phyloP scores from a whole-genome alignment of 2,888 invertebrate genomes.

The Tetramorium bicarinatum region DNA sequence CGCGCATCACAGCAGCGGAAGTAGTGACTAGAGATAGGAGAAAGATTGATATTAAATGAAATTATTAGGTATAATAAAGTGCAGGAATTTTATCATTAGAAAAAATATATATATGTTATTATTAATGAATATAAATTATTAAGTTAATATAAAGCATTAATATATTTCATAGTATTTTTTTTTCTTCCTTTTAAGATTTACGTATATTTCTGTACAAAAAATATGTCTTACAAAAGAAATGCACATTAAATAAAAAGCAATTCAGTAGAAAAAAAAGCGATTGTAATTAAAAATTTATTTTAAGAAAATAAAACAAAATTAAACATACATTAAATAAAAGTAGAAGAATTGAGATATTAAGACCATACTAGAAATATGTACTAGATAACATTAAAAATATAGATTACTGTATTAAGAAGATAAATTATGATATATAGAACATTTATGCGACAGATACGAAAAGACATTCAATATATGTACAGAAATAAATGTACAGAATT shows the following conservation, averaged over 20 bases:
- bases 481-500: not conserved
- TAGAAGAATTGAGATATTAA: not conserved
- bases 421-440: not conserved
- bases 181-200: not conserved
- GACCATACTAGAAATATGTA: not conserved
- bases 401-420: not conserved
- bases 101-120: not conserved
- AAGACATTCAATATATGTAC: not conserved
- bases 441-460: not conserved
- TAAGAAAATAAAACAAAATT: not conserved
- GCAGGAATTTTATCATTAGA: not conserved
- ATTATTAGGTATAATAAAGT: slow-evolving; percentile 9
- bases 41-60: slow-evolving; percentile 1
- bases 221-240: not conserved
- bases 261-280: not conserved
- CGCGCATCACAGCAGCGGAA: slow-evolving; percentile 22
- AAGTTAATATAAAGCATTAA: not conserved
- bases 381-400: not conserved
- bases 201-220: not conserved
- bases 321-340: not conserved
- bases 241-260: not conserved
- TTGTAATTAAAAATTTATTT: not conserved
- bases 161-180: not conserved
- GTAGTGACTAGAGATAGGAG: not conserved
- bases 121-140: slow-evolving; percentile 4